Base-by-base conservation (phyloP, 2,888 invertebrate species). In the Periphyllus acericola region DNA sequence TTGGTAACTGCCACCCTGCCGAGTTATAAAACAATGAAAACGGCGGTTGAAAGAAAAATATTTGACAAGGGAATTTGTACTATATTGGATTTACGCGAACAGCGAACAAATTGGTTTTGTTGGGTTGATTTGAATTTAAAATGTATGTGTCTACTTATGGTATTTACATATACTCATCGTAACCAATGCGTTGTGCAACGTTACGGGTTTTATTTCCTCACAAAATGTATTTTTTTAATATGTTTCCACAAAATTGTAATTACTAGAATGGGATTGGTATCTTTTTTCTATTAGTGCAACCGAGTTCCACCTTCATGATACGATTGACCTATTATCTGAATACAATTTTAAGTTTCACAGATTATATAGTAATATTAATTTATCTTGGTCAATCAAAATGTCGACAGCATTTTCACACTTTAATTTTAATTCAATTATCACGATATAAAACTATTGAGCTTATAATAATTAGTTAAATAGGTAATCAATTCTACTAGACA, bases 1-100 rank as follows among this genome's bases (percentile, higher is more conserved):
- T 72, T n/a, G 55, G 86, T 80, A 87, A 86, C 79, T 79, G 86
- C 79, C 80, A 74, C 80, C 86, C 86, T 60, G 86, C 74, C 36
- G 86, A 78, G 86, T 34, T 25, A 36, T 86, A 86, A 86, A 86
- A 86, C 86, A 86, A 86, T 86, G 71, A 78, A 25, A 79, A 34
- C 55, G 82, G 46, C 19, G 55, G 68, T n/a, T 34, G 78, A 78
- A 79, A 71, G 52, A 75, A 68, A 19, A 68, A 19, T 71, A 9
- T 60, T 46, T 11, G 40, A 71, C 52, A 32, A 74, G 46, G 78
- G 83, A 55, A 74, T 72, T 34, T 25, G 25, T 52, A 25, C 34
- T 76, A 75, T 75, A 84, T 84, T 68, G 76, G 84, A 84, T 84
- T 84, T 84, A 68, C 66, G 3, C 17, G 29, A n/a, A 74, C n/a